These are phyloP conservation scores for Gymnopithys bicolor DNA, from an alignment of 2,797 vertebrate genomes.

Conservation along the genomic window DNA sequence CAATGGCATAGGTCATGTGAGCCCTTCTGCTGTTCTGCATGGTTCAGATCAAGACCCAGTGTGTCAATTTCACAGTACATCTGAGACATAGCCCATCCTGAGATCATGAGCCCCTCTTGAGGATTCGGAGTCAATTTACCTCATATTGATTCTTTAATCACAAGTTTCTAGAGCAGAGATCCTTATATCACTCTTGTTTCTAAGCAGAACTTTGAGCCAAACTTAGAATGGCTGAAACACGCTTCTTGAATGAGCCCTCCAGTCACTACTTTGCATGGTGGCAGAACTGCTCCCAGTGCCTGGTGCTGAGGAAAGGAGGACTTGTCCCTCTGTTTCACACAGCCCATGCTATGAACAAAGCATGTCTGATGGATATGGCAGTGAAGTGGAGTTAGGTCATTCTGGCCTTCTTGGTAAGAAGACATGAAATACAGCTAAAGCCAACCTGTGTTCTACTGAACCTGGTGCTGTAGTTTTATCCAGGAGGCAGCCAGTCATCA, in stretches of 20 bases:
- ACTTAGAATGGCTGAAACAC: neutral
- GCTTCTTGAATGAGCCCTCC: neutral
- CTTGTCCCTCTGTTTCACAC: too few species aligned
- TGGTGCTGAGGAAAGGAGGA: neutral
- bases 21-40: neutral
- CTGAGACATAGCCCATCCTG: neutral
- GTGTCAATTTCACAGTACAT: neutral
- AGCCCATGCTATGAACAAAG: neutral
- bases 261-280: neutral
- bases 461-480: neutral
- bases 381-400: too few species aligned
- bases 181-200: neutral
- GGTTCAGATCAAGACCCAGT: neutral
- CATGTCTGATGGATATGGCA: neutral
- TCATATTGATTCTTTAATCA: neutral
- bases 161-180: neutral
- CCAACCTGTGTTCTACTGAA: neutral
- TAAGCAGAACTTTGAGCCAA: neutral
- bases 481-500: neutral
- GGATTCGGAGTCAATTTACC: neutral
- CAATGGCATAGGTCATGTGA: neutral
- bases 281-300: neutral
- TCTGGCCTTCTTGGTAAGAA: neutral
- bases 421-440: neutral
- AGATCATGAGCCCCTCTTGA: fast-evolving